Percentiles rank a stretch among this genome's conserved stretches.
phyloP scores from a whole-genome alignment of 2,113 vertebrate species.

The Cyprichromis sp. region DNA sequence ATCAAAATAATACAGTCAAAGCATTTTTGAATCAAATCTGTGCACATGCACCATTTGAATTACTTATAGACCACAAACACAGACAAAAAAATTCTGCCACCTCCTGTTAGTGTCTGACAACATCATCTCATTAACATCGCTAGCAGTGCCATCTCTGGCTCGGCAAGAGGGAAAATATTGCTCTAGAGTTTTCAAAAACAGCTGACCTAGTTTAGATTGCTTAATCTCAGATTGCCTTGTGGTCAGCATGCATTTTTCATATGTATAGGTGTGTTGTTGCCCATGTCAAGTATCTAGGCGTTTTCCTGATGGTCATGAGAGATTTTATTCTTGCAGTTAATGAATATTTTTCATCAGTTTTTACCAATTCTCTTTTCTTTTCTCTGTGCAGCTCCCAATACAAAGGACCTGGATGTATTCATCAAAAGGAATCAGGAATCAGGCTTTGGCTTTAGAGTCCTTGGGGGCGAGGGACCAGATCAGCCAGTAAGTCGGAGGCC shows the following conservation, averaged over 20 bases:
- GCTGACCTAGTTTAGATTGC: fast-evolving
- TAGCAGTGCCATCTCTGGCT: fast-evolving
- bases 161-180: background rate
- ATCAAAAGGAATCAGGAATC: conserved; percentile 93
- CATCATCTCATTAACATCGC: background rate
- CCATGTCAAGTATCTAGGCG: background rate
- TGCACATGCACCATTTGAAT: background rate
- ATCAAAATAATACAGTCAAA: background rate
- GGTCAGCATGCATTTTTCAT: background rate
- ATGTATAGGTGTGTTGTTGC: background rate
- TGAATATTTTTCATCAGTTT: background rate
- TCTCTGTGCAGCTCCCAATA: conserved; percentile 80
- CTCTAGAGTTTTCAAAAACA: background rate
- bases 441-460: conserved; percentile 94
- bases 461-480: conserved; percentile 93
- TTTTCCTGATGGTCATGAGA: background rate
- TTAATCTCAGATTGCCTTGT: background rate
- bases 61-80: background rate
- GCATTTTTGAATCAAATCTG: background rate
- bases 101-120: background rate
- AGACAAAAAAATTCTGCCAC: background rate
- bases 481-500: conserved; percentile 76
- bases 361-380: background rate
- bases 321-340: background rate
- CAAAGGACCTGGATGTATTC: conserved; percentile 92